Conservation (phyloP, 2,113 vertebrate species). For the Daubentonia madagascariensis region DNA sequence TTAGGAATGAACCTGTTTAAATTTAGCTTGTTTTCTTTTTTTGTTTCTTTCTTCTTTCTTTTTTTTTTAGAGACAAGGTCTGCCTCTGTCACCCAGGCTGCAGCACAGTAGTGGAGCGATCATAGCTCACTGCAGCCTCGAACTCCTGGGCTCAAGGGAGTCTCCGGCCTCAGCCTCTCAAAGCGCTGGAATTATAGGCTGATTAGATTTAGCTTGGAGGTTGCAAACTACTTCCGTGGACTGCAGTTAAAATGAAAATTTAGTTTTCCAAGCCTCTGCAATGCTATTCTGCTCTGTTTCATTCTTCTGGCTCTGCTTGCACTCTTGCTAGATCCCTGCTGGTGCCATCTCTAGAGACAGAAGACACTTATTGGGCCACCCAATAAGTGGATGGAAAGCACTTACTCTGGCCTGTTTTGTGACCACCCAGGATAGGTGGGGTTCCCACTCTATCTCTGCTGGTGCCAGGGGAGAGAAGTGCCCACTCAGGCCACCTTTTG, state of each 20-base stretch:
- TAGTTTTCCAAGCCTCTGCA: neutral
- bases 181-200: too few species aligned
- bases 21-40: neutral
- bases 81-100: too few species aligned
- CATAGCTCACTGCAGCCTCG: too few species aligned
- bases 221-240: neutral
- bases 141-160: too few species aligned
- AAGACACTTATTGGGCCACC: neutral
- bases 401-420: neutral
- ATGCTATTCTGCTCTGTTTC: neutral
- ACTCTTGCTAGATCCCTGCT: neutral
- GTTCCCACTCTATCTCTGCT: neutral
- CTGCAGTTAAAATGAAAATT: neutral
- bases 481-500: neutral
- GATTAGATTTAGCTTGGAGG: neutral
- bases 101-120: too few species aligned
- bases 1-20: neutral
- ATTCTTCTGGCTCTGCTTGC: neutral
- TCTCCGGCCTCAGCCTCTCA: too few species aligned
- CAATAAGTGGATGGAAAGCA: neutral
- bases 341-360: neutral
- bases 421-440: too few species aligned
- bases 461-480: neutral
- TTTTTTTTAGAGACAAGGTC: too few species aligned
- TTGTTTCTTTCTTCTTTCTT: too few species aligned